Conservation (phyloP, 2,888 invertebrate genomes). For the Nomada fucata region DNA sequence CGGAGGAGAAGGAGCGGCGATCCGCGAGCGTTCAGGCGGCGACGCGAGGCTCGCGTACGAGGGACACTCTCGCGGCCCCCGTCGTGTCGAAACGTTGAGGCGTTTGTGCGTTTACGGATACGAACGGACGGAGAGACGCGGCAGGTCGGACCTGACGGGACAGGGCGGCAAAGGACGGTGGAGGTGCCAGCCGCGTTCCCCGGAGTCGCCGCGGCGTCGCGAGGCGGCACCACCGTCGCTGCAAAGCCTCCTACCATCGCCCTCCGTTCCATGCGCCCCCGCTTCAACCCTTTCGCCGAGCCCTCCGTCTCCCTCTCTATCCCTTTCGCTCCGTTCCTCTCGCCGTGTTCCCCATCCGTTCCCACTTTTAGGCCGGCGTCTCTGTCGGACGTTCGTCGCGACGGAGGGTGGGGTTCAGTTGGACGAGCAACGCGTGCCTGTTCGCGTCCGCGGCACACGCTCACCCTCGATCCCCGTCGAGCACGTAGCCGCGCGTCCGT, state of each 20-base stretch:
- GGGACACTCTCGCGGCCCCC: constrained; percentile 29
- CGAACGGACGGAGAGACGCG: constrained; percentile 46
- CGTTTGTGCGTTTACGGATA: constrained; percentile 55
- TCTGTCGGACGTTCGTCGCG: background rate
- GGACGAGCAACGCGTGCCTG: constrained; percentile 53
- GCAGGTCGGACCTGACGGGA: constrained; percentile 51
- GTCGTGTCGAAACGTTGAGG: constrained; percentile 34
- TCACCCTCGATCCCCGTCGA: constrained; percentile 33
- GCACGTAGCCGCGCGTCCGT: constrained; percentile 20
- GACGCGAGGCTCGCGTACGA: constrained; percentile 41
- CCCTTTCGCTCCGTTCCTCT: constrained; percentile 15
- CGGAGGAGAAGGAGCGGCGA: too few species aligned
- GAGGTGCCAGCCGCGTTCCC: constrained; percentile 60
- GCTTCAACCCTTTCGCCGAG: constrained; percentile 1
- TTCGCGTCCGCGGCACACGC: constrained; percentile 22
- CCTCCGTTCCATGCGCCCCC: constrained; percentile 28
- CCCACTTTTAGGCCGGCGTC: constrained; percentile 2
- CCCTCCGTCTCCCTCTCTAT: background rate
- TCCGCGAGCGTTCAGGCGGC: constrained; percentile 46
- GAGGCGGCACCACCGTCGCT: constrained; percentile 67
- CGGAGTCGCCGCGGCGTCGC: constrained; percentile 70
- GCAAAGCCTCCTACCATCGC: constrained; percentile 51
- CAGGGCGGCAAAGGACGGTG: constrained; percentile 68
- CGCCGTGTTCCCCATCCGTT: constrained; percentile 1
- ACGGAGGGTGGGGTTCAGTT: constrained; percentile 58